Conservation (phyloP, 2,113 vertebrate species). For the Puma concolor region DNA sequence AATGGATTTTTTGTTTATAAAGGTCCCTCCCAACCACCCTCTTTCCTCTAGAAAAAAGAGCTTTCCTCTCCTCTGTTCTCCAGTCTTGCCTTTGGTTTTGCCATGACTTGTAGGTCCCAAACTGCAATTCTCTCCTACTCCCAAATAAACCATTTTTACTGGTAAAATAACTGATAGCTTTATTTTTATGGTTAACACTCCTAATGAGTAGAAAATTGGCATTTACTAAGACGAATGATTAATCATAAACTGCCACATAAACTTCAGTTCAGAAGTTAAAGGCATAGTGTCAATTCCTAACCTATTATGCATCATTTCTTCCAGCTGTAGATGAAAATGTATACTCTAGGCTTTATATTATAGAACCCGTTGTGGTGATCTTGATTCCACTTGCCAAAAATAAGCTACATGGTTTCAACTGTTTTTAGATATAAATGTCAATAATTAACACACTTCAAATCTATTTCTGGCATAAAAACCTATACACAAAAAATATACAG, state of each 20-base stretch:
- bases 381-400: conserved; percentile 19
- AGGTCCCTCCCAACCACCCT: not conserved
- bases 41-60: not conserved
- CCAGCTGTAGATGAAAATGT: not conserved
- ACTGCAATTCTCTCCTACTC: not conserved
- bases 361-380: not conserved
- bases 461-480: conserved; percentile 30
- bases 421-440: conserved; percentile 1
- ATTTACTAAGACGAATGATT: conserved; percentile 1
- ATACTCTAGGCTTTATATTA: not conserved
- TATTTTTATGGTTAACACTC: not conserved
- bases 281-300: not conserved
- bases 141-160: not conserved
- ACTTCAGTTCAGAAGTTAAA: conserved; percentile 13
- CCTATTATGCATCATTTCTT: not conserved
- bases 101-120: not conserved
- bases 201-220: not conserved
- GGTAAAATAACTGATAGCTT: not conserved
- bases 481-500: not conserved
- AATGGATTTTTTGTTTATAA: not conserved
- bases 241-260: not conserved
- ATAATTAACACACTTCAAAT: conserved; percentile 12
- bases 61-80: not conserved
- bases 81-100: not conserved
- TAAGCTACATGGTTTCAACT: not conserved